phyloP scores from a whole-genome alignment of 2,888 invertebrate genomes.

The Scelioninae gen. 2 region DNA sequence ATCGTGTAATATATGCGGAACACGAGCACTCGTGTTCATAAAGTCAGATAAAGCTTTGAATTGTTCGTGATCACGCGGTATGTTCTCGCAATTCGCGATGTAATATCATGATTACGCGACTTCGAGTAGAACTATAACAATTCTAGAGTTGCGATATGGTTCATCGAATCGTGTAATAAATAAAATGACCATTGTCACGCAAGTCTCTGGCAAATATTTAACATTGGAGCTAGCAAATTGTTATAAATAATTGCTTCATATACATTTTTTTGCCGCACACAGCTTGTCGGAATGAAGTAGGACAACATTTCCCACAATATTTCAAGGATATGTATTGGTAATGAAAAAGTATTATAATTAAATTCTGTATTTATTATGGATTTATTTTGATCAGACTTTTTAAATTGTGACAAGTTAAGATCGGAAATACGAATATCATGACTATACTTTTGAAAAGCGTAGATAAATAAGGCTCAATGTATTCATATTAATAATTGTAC shows the following conservation, averaged over 20 bases:
- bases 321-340: constrained; percentile 12
- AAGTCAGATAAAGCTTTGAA: constrained; percentile 70
- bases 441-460: too few species aligned
- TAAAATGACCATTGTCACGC: constrained; percentile 52
- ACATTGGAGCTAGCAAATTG: constrained; percentile 26
- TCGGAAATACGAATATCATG: too few species aligned
- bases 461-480: too few species aligned
- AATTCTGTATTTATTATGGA: too few species aligned
- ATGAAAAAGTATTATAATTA: constrained; percentile 8
- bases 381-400: too few species aligned
- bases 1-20: constrained; percentile 67
- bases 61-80: constrained; percentile 71
- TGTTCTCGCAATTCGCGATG: constrained; percentile 62
- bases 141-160: constrained; percentile 60
- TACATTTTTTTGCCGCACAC: constrained; percentile 6
- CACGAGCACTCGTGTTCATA: constrained; percentile 67
- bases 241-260: constrained; percentile 22
- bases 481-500: too few species aligned
- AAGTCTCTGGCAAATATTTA: constrained; percentile 11
- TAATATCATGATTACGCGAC: constrained; percentile 57
- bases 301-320: constrained; percentile 43
- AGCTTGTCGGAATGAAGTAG: constrained; percentile 40
- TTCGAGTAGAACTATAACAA: constrained; percentile 50
- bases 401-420: too few species aligned
- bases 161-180: constrained; percentile 60